Base-by-base conservation (phyloP, 2,888 invertebrate genomes). In the Eupithecia subfuscata region DNA sequence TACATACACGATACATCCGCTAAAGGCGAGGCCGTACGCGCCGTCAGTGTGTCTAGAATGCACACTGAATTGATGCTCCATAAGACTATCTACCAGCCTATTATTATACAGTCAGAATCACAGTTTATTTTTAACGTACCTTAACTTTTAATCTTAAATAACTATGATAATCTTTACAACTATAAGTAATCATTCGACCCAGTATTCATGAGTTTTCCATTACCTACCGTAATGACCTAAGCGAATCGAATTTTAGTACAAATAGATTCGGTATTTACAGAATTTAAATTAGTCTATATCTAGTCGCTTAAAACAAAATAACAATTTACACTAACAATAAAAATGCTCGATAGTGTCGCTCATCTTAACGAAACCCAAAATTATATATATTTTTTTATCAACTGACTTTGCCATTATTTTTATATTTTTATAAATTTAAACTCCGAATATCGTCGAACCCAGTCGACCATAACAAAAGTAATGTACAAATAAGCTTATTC, bases 271-370 rank as follows among this genome's bases (percentile, higher is more conserved):
- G 86, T 94, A 94, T 94, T 93, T 94, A 94, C 94, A 94, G 84
- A 84, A 85, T 91, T 94, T 94, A 93, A 93, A 91, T 94, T 94
- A 94, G 85, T 92, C 92, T 94, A 93, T 88, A 92, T 86, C 90
- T 93, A 94, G 86, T 89, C 89, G 89, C 94, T 94, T 94, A 94
- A 93, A 94, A 94, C 94, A 94, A 94, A 94, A 94, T 94, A 94
- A 94, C 94, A 94, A 94, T 94, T 93, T 93, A 94, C 93, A 94
- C 92, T 94, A 94, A 94, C 93, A 90, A 92, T 94, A 92, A 92
- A 90, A 94, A 94, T 94, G 94, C 94, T 94, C 94, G 92, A 91
- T 91, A 93, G 93, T 87, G 92, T 90, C 92, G 89, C 90, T 88
- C 90, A 89, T 91, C 91, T 89, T 86, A 91, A 92, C 92, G 89